Evolutionary conservation across 2,888 invertebrate genomes (phyloP).

Genomic region (Caenorhabditis sp.): DNA sequence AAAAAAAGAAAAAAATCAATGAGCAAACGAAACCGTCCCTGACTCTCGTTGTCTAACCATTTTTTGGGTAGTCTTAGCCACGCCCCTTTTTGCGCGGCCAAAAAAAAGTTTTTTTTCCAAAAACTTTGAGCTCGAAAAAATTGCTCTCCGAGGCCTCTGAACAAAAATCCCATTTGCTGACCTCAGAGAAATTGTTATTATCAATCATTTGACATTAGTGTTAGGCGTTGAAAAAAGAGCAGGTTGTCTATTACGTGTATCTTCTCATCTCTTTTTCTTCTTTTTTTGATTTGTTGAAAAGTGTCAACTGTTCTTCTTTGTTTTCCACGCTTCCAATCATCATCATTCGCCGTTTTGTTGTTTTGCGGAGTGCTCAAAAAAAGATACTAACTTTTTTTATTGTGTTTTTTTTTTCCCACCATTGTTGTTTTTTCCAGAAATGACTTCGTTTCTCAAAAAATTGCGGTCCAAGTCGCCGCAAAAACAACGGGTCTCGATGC

Average conservation of each 20-base stretch:
- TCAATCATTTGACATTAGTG: not conserved
- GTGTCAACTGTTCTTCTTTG: not conserved
- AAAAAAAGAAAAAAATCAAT: too few relatives aligned
- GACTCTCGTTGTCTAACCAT: too few relatives aligned
- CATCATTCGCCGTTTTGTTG: not conserved
- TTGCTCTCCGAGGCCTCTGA: too few relatives aligned
- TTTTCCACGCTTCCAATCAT: not conserved
- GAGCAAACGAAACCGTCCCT: too few relatives aligned
- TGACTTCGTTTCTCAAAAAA: slow-evolving; percentile 49
- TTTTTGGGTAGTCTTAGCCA: too few relatives aligned
- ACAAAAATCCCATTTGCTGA: too few relatives aligned
- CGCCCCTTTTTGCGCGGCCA: too few relatives aligned
- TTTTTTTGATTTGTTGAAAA: not conserved
- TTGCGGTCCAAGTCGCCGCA: slow-evolving; percentile 46
- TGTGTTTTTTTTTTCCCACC: too few relatives aligned
- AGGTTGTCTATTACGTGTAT: not conserved
- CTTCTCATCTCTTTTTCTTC: not conserved
- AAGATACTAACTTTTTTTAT: not conserved
- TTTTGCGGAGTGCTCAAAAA: not conserved
- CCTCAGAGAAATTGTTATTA: not conserved
- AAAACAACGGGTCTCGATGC: slow-evolving; percentile 11
- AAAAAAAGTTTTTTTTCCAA: too few relatives aligned
- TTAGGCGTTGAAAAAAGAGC: not conserved
- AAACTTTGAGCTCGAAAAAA: too few relatives aligned
- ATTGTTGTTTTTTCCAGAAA: not conserved